phyloP scores from a whole-genome alignment of 2,888 invertebrate genomes.

The Volucella inanis region DNA sequence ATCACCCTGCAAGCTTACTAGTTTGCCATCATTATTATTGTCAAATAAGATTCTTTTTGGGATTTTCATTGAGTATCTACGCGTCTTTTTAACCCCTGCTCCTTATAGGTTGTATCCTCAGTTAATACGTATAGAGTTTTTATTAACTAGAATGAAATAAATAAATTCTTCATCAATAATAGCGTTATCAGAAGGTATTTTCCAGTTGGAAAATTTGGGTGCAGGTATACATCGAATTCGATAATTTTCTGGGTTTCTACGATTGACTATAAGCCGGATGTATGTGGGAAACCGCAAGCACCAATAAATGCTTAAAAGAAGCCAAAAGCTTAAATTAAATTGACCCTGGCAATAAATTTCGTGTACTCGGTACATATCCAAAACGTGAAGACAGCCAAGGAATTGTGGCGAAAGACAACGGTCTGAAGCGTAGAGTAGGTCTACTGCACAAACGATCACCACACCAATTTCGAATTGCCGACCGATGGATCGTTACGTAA shows the following conservation, averaged over 20 bases:
- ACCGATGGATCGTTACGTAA: conserved; percentile 2
- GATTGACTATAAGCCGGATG: conserved; percentile 19
- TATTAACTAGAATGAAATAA: no score
- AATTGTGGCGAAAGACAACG: conserved; percentile 63
- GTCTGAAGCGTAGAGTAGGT: conserved; percentile 62
- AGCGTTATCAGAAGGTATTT: no score
- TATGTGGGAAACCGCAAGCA: conserved; percentile 16
- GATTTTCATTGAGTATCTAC: no score
- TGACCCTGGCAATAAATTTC: conserved; percentile 39
- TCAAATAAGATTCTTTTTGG: no score
- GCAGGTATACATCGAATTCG: neutral
- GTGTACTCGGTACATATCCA: conserved; percentile 51
- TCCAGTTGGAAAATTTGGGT: no score
- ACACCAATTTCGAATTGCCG: conserved; percentile 49
- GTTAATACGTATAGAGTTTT: no score
- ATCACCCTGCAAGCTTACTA: no score
- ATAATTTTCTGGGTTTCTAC: neutral
- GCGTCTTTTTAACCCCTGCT: no score
- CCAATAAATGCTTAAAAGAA: conserved; percentile 34
- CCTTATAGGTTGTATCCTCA: no score
- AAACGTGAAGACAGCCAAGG: conserved; percentile 40
- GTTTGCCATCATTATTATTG: no score
- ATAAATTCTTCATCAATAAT: no score
- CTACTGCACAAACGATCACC: conserved; percentile 41
- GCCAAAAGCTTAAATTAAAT: conserved; percentile 45